Evolutionary conservation across 2,113 vertebrate genomes (phyloP), one percentile per base, ranked within the genome.

Genomic region (Toxotes chatareus): DNA sequence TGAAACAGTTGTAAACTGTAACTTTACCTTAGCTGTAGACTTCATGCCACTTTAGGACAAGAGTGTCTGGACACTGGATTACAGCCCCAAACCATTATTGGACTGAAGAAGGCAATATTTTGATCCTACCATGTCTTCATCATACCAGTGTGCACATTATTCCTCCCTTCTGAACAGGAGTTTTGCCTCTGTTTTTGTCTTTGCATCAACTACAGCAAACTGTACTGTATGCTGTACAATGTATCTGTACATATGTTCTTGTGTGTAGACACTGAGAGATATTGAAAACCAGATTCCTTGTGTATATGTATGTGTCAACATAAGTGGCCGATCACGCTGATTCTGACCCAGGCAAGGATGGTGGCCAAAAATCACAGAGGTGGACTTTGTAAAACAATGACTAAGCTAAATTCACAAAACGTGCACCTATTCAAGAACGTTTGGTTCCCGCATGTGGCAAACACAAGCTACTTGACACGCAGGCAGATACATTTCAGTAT

Each of bases 391-490:
- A 14, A 65, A 47, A 44, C n/a, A 71, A 36, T 53, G 32, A 46
- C 73, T 27, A 11, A 13, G 4, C n/a, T 64, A 51, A 42, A 82
- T 62, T 80, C 0, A 6, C n/a, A 32, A 46, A 79, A 86, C 19
- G 11, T 57, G 62, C 1, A 14, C 10, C 34, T 36, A 49, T 53
- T 65, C 14, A 67, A 27, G 61, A 34, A 59, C 4, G 23, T 76
- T 32, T 57, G 2, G 5, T 70, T 65, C 34, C 38, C 0, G 3
- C 51, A 47, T 31, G 47, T 57, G 63, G 12, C 19, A 27, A 32
- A 80, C 62, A 76, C 51, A 72, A 60, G 78, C 47, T 72, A 66
- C 31, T 12, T 0, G 3, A 85, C 57, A 60, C 72, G 44, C 38
- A 40, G 44, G 60, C 27, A 8, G 61, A 79, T 56, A 31, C 47